Evolutionary conservation across 2,797 vertebrate species (phyloP).

Genomic region (Crypturellus tataupa): DNA sequence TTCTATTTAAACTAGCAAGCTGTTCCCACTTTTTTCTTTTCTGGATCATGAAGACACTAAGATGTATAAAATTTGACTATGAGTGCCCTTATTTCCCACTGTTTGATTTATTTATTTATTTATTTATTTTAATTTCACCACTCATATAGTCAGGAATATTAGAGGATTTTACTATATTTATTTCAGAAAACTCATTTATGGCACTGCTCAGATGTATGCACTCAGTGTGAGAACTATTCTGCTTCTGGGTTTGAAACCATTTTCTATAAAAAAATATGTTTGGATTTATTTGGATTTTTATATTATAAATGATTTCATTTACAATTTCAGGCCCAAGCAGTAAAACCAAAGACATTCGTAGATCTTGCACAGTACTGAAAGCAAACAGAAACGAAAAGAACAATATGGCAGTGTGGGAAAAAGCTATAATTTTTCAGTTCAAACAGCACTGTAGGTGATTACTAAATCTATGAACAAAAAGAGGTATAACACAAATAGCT

Average conservation of each 20-base stretch:
- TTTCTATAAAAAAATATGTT: neutral
- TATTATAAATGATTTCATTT: neutral
- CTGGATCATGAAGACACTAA: neutral
- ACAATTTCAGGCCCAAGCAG: neutral
- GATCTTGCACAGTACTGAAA: neutral
- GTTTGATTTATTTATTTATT: neutral
- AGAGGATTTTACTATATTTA: neutral
- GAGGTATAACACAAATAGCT: neutral
- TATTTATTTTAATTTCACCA: neutral
- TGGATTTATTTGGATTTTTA: neutral
- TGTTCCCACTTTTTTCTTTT: neutral
- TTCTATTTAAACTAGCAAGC: neutral
- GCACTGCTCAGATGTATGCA: neutral
- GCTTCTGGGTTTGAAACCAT: neutral
- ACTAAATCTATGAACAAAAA: neutral
- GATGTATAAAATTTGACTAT: neutral
- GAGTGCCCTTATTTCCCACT: neutral
- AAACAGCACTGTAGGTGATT: neutral
- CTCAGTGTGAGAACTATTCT: neutral
- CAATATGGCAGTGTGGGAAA: neutral
- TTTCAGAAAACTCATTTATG: neutral
- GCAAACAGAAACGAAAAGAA: neutral
- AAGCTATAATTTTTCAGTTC: neutral
- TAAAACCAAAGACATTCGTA: neutral
- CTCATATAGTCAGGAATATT: neutral